phyloP scores from a whole-genome alignment of 2,797 vertebrate genomes.

The Myiotriccus ornatus region DNA sequence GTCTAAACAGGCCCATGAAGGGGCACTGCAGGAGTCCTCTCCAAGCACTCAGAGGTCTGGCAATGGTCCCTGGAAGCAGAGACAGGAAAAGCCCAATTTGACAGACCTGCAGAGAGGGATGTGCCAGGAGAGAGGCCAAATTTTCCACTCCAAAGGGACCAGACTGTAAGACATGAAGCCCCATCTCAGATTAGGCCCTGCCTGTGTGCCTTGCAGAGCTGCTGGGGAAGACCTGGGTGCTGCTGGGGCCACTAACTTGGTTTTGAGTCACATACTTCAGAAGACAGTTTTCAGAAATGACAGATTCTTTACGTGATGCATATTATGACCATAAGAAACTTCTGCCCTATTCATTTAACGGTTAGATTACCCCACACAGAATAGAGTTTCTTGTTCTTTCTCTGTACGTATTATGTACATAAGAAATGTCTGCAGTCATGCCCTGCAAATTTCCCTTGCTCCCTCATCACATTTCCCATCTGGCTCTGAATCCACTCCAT shows the following conservation, averaged over 20 bases:
- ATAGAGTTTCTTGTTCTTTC: neutral
- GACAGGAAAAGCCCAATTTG: neutral
- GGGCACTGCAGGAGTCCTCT: neutral
- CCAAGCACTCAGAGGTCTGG: neutral
- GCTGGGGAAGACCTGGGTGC: neutral
- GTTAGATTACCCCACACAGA: neutral
- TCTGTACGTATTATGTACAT: neutral
- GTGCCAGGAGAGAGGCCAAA: neutral
- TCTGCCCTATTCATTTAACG: neutral
- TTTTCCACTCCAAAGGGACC: neutral
- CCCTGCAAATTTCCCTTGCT: neutral
- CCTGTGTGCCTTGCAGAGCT: neutral
- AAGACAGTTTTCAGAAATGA: neutral
- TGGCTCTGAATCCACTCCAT: neutral
- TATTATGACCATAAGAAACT: neutral
- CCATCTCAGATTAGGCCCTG: accelerated
- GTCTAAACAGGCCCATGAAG: neutral
- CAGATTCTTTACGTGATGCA: neutral
- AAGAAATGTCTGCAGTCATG: neutral
- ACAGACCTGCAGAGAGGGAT: neutral
- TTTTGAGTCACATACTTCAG: neutral
- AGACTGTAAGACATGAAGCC: accelerated
- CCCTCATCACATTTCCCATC: neutral
- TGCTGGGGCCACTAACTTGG: neutral
- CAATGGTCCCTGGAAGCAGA: neutral